phyloP scores from a whole-genome alignment of 2,113 vertebrate species.

The Rhombomys opimus region DNA sequence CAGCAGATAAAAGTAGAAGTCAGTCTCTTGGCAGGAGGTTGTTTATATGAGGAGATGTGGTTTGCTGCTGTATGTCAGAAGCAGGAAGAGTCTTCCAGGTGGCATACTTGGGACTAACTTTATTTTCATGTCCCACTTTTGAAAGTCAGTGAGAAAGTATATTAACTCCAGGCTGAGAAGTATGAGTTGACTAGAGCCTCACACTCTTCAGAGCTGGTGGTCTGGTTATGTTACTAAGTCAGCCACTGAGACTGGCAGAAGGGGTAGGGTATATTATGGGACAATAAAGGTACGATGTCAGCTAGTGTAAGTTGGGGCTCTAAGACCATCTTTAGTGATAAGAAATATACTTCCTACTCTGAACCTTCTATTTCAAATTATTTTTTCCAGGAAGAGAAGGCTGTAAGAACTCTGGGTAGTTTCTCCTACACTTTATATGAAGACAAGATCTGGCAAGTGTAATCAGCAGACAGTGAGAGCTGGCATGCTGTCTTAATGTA shows the following conservation, averaged over 20 bases:
- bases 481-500: background rate
- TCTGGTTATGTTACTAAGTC: background rate
- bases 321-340: background rate
- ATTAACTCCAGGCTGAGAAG: background rate
- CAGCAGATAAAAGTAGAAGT: background rate
- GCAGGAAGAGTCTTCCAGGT: background rate
- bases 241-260: background rate
- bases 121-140: background rate
- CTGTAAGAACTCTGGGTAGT: background rate
- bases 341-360: background rate
- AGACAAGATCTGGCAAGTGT: background rate
- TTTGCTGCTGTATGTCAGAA: background rate
- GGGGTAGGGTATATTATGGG: background rate
- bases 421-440: background rate
- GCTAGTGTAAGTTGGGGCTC: background rate
- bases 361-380: background rate
- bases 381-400: background rate
- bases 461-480: background rate
- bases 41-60: background rate
- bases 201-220: background rate
- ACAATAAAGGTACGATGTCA: background rate
- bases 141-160: background rate
- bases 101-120: conserved; percentile 2
- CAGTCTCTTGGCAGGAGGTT: background rate
- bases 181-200: background rate